Base-by-base conservation (phyloP, 1,140 invertebrate species). In the Probaryconus sp. region DNA sequence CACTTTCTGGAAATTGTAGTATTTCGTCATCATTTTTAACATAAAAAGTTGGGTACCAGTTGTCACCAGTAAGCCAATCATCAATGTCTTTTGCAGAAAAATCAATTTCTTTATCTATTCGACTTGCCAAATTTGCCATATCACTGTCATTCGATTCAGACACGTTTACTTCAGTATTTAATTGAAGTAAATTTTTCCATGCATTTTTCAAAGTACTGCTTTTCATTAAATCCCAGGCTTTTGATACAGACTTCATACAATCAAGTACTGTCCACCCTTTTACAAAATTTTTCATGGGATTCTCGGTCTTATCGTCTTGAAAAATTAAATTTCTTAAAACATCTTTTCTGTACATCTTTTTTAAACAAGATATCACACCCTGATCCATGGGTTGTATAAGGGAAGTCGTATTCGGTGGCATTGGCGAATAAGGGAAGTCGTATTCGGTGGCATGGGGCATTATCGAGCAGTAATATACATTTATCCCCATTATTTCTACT, bases 351-450 rank as follows among this genome's bases (percentile, higher is more conserved):
- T 63, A 77, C 30, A 24, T 20, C 24, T 50, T 40, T 38, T 70
- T 75, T 17, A 70, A 75, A 48, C 63, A 56, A 3, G 56, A 48
- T 35, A 89, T 89, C 14, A 88, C 79, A 28, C 84, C 83, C 77
- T 87, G 83, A 79, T 89, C 86, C 83, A 89, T 86, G 1, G 87
- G 86, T 69, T 90, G 88, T 10, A 89, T 56, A 35, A 86, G 67
- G 13, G 84, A 75, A 18, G 87, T 89, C 3, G 83, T 83, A 71
- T 89, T 89, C n/a, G 84, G 79, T 40, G 86, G 86, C 10, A 89
- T 78, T 40, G 86, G 86, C 10, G 89, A 76, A 65, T 75, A 81
- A 20, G 76, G 16, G 5, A 78, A 50, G 61, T 70, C 74, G 30
- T 10, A 31, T 10, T 31, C 6, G 5, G 16, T n/a, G 6, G n/a